Conservation (phyloP, 1,140 invertebrate genomes). For the Latrodectus geometricus region DNA sequence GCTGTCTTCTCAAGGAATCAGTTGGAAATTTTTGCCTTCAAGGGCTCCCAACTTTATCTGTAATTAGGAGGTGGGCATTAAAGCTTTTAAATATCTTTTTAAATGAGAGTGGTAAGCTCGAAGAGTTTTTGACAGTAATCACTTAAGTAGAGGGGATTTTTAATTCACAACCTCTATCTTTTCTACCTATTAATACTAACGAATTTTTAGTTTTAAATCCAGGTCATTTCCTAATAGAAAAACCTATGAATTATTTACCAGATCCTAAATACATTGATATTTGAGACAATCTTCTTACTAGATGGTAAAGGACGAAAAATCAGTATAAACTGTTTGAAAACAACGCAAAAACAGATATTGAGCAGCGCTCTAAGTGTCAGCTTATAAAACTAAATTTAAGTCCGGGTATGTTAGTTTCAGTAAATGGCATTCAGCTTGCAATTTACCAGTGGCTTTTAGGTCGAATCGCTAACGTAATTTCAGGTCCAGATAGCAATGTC, state of each 20-base stretch:
- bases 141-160: slow-evolving; percentile 67
- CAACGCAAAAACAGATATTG: slow-evolving; percentile 30
- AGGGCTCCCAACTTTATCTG: slow-evolving; percentile 67
- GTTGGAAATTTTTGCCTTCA: slow-evolving; percentile 69
- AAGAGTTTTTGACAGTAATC: slow-evolving; percentile 65
- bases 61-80: slow-evolving; percentile 58
- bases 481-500: slow-evolving; percentile 1
- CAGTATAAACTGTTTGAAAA: too few relatives aligned
- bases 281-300: too few relatives aligned
- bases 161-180: too few relatives aligned
- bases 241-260: too few relatives aligned
- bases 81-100: slow-evolving; percentile 63
- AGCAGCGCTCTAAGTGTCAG: not conserved
- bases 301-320: too few relatives aligned
- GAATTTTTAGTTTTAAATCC: too few relatives aligned
- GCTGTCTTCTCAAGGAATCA: not conserved
- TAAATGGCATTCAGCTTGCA: not conserved
- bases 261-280: too few relatives aligned
- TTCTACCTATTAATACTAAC: too few relatives aligned
- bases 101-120: slow-evolving; percentile 58
- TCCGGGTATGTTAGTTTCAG: not conserved
- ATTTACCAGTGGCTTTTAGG: not conserved
- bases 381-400: not conserved
- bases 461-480: not conserved
- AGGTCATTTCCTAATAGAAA: too few relatives aligned